Evolutionary conservation across 2,797 vertebrate species (phyloP).

Genomic region (Parauchenoglanis ngamensis): DNA sequence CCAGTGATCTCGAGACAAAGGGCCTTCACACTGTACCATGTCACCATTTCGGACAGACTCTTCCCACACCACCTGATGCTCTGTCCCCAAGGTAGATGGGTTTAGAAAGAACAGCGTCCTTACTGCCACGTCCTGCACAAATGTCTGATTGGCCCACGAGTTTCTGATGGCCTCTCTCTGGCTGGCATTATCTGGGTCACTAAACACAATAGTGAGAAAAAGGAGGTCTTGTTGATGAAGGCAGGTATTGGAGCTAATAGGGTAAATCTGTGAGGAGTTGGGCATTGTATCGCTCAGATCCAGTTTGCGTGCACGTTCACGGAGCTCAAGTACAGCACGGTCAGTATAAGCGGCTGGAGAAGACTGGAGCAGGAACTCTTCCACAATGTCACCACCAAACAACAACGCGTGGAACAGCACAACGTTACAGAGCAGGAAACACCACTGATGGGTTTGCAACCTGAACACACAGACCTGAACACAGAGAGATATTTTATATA

Average conservation of each 20-base stretch:
- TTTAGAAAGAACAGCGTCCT: constrained; percentile 75
- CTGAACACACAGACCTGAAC: constrained; percentile 80
- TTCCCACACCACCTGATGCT: constrained; percentile 67
- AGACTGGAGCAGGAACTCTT: constrained; percentile 86
- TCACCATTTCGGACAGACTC: constrained; percentile 72
- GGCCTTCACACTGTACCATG: constrained; percentile 75
- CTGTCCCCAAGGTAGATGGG: constrained; percentile 59
- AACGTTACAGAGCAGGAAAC: constrained; percentile 89
- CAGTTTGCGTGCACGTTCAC: constrained; percentile 84
- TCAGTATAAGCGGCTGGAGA: constrained; percentile 80
- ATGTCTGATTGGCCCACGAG: constrained; percentile 84
- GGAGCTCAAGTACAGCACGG: constrained; percentile 73
- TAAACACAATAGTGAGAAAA: constrained; percentile 82
- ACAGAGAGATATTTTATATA: not conserved
- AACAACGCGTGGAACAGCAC: constrained; percentile 87
- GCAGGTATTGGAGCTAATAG: constrained; percentile 71
- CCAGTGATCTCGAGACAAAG: constrained; percentile 70
- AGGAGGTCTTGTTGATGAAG: constrained; percentile 74
- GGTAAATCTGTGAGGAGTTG: constrained; percentile 77
- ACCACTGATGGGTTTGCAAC: constrained; percentile 92
- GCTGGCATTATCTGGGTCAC: constrained; percentile 75
- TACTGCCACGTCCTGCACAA: constrained; percentile 59
- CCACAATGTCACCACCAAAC: constrained; percentile 89
- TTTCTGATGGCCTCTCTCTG: constrained; percentile 79
- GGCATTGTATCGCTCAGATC: constrained; percentile 70